Evolutionary conservation across 2,113 vertebrate genomes (phyloP), one percentile per base, ranked within the genome.

Genomic region (Corydoras sp.): DNA sequence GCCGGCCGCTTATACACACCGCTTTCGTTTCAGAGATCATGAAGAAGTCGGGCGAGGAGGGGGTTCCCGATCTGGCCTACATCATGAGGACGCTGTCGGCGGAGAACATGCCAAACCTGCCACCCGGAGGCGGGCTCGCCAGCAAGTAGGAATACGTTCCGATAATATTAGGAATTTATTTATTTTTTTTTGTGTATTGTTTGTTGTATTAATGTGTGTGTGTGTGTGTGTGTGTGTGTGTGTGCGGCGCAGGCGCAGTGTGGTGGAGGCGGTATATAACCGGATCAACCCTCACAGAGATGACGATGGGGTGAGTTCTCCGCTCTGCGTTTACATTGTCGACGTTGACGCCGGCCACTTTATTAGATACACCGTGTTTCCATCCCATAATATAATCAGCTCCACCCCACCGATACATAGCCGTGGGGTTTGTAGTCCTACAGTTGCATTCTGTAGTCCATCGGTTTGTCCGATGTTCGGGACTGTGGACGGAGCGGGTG

Each of bases 281-380:
- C 94, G 92, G 85, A 92, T 99, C 90, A 98, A 98, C 89, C 97
- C 97, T 89, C 94, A 98, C 85, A 95, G 92, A 92, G 97, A 98
- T 86, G 97, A 88, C 84, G 97, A 98, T 86, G 93, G 92, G 95
- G 96, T 98, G 91, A 98, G 96, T 95, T 81, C 29, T 58, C 7
- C 32, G 35, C 35, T 14, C 7, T 12, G 14, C 65, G 59, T 62
- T 74, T 14, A 5, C 35, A 43, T 43, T 43, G 35, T 43, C 0
- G 35, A 43, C 18, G 18, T 24, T 24, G 18, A 24, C 35, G 4
- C 35, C 35, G 4, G 35, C 35, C 35, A 43, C 35, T 43, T 43
- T 43, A 43, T 43, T 43, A 43, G 35, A 43, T 43, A 43, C 35
- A 8, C 35, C 35, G 4, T 43, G 35, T 43, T 43, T 43, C 7